These are phyloP conservation scores for Maconellicoccus hirsutus DNA, from an alignment of 1,140 invertebrate species.

Conservation along the genomic window DNA sequence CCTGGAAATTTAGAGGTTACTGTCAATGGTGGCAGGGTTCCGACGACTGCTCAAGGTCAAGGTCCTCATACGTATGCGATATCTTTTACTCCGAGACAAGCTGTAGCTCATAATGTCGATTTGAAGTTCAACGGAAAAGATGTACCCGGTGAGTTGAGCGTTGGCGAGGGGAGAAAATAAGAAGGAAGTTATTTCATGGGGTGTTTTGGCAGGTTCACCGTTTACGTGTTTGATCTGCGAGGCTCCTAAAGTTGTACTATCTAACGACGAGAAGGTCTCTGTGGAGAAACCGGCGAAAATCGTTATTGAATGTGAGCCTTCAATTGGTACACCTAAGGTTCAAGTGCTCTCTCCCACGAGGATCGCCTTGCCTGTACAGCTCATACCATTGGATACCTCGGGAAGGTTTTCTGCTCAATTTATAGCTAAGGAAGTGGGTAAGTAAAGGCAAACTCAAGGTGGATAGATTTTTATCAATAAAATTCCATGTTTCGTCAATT, in stretches of 20 bases:
- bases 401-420: slow-evolving; percentile 57
- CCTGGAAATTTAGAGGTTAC: slow-evolving; percentile 94
- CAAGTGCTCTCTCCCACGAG: slow-evolving; percentile 57
- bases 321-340: slow-evolving; percentile 56
- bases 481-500: too few species aligned
- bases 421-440: slow-evolving; percentile 76
- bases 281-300: slow-evolving; percentile 73
- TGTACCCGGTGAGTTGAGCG: slow-evolving; percentile 58
- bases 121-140: slow-evolving; percentile 91
- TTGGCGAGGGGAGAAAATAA: too few species aligned
- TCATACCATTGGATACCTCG: slow-evolving; percentile 35
- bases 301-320: slow-evolving; percentile 60
- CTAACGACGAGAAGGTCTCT: slow-evolving; percentile 82
- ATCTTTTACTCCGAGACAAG: slow-evolving; percentile 85
- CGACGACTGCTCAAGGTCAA: slow-evolving; percentile 87
- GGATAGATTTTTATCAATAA: too few species aligned
- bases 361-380: slow-evolving; percentile 53
- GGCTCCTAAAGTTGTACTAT: slow-evolving; percentile 60
- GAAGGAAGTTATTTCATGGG: not conserved
- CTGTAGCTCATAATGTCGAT: slow-evolving; percentile 79
- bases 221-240: slow-evolving; percentile 58
- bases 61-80: slow-evolving; percentile 94
- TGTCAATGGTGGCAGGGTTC: slow-evolving; percentile 88
- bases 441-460: too few species aligned
- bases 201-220: slow-evolving; percentile 42